Base-by-base conservation (phyloP, 2,113 vertebrate genomes). In the Setophaga kirtlandii region DNA sequence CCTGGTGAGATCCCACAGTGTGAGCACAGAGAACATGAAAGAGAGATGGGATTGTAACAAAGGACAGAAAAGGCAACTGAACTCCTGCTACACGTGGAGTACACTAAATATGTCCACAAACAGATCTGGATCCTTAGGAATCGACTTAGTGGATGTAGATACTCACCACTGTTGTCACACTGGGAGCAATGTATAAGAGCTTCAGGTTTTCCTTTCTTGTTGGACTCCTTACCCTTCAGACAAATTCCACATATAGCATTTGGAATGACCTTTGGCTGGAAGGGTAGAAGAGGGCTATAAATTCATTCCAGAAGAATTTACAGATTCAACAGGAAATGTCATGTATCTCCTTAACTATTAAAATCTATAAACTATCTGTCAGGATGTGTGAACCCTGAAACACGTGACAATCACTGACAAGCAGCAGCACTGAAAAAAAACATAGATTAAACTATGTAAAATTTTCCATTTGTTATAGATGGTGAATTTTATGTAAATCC, bases 191-290 rank as follows among this genome's bases (percentile, higher is more conserved):
- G 99, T 98, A 99, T 99, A 97, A 99, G 99, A 83, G 98, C 98
- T 97, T 99, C 99, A 88, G 99, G 98, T 94, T 98, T 99, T 97
- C 99, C 99, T 98, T 98, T 99, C 99, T 98, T 99, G 99, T 99
- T 99, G 98, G 98, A 98, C 98, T 99, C 99, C 98, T 99, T 99
- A 99, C 99, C 99, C 99, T 99, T 99, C 99, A 99, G 99, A 99
- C 99, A 99, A 99, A 99, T 99, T 97, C 99, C 99, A 99, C 99
- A 99, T 98, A 99, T 98, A 98, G 99, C 99, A 99, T 98, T 99
- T 98, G 99, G 99, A 99, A 99, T 99, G 99, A 98, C 98, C 98
- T 99, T 99, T 98, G 98, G 99, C 99, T 99, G 99, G 98, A 99
- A 99, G 98, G 99, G 99, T 98, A 99, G 99, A 99, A 99, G 98